These are phyloP conservation scores for Polypterus bichir DNA, from an alignment of 2,113 vertebrate species.

Conservation along the genomic window DNA sequence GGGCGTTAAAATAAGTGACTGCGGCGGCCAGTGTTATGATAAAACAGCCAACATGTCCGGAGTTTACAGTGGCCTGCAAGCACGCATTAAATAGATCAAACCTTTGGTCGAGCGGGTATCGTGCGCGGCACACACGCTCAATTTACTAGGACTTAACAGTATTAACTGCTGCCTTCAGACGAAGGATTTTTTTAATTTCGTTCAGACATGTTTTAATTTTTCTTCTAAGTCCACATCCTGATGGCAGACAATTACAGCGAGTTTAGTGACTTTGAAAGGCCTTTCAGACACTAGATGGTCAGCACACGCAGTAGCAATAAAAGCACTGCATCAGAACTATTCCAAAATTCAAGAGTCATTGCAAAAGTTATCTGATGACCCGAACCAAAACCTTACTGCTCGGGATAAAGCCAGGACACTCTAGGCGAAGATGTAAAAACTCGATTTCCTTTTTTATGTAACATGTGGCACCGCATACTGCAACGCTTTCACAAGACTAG, in stretches of 20 bases:
- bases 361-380: no score
- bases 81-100: constrained; percentile 16
- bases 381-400: no score
- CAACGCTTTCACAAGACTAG: no score
- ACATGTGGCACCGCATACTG: no score
- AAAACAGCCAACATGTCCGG: constrained; percentile 20
- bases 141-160: constrained; percentile 3
- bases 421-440: no score
- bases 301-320: constrained; percentile 3
- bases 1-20: constrained; percentile 20
- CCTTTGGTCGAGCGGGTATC: constrained; percentile 11
- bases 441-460: no score
- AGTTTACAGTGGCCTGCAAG: constrained; percentile 22
- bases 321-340: constrained; percentile 5
- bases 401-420: no score
- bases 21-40: constrained; percentile 15
- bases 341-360: not conserved
- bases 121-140: constrained; percentile 11
- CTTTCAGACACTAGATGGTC: constrained; percentile 8
- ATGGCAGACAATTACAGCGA: not conserved
- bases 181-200: constrained; percentile 3
- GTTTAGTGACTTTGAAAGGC: constrained; percentile 5
- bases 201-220: not conserved
- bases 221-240: not conserved
- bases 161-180: constrained; percentile 10